Evolutionary conservation across 2,797 vertebrate genomes (phyloP), one percentile per base, ranked within the genome.

Genomic region (Danio kyathit): DNA sequence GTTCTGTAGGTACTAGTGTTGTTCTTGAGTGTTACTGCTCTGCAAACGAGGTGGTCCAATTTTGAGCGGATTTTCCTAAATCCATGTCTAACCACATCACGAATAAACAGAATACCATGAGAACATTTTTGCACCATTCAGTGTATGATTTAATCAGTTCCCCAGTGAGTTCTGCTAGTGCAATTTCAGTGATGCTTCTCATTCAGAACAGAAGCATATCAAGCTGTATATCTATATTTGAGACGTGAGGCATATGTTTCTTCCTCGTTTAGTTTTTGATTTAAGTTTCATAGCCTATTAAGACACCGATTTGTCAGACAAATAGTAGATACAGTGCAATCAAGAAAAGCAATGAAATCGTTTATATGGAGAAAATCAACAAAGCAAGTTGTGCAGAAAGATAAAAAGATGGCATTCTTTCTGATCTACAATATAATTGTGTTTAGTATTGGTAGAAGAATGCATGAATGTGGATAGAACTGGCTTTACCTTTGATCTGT

Each of bases 281-380:
- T 72, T 41, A 44, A 13, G 17, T 63, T 72, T 60, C 38, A 52
- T 16, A 70, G 56, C n/a, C 44, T 43, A 52, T 63, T 52, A 52
- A 79, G 38, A 19, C 49, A 44, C 57, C 51, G 13, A 52, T 79
- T 79, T 79, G 29, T 41, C 29, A 61, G 57, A 52, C 17, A 79
- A 61, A 40, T 38, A 14, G 10, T 13, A 63, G 21, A 51, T 63
- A 43, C n/a, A 61, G 46, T 70, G 29, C 16, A 41, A 64, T 65
- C 49, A 76, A 76, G 61, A 79, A 79, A 61, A 69, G 12, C 65
- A 51, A 51, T 51, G 5, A 51, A 79, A 70, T 40, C 1, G 41
- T 70, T 51, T 60, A 49, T 44, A 66, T 66, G 8, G 5, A 38
- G 13, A 56, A 67, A 59, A 67, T 77, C 75, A 67, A 44, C 10